Conservation (phyloP, 1,140 invertebrate genomes). For the Drosophila kepulauana region DNA sequence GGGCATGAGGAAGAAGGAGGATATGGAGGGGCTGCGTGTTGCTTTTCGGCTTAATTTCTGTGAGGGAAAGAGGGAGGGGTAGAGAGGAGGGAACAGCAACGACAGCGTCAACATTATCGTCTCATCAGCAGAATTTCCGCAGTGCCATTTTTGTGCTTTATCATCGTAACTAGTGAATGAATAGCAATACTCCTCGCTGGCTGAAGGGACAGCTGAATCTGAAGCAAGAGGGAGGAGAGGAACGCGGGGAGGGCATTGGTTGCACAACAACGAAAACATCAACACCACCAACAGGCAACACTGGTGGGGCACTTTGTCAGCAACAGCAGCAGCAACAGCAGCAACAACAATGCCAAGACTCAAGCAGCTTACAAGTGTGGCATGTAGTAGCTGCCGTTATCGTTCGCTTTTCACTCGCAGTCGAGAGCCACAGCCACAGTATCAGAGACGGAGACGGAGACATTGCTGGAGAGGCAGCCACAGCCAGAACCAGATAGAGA, state of each 20-base stretch:
- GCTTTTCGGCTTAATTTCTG: slow-evolving; percentile 60
- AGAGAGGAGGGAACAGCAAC: not conserved
- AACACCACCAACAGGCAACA: slow-evolving; percentile 59
- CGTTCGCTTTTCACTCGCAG: slow-evolving; percentile 77
- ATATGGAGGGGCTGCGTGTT: slow-evolving; percentile 10
- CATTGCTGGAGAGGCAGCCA: slow-evolving; percentile 1
- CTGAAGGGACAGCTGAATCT: not conserved
- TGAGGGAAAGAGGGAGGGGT: not conserved
- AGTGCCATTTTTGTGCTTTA: slow-evolving; percentile 80
- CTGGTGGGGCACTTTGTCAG: slow-evolving; percentile 65
- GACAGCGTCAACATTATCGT: slow-evolving; percentile 79
- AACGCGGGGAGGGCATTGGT: not conserved
- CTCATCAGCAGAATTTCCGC: slow-evolving; percentile 81
- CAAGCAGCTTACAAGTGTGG: slow-evolving; percentile 81
- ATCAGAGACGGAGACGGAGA: slow-evolving; percentile 1
- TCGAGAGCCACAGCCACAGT: slow-evolving; percentile 33
- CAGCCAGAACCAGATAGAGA: not conserved
- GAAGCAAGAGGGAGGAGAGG: not conserved
- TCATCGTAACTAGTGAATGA: slow-evolving; percentile 81
- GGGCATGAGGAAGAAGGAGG: slow-evolving; percentile 2
- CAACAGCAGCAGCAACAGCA: slow-evolving; percentile 38
- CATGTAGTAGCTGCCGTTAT: slow-evolving; percentile 79
- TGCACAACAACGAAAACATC: slow-evolving; percentile 76
- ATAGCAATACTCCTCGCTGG: slow-evolving; percentile 64
- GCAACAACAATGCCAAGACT: slow-evolving; percentile 72